Evolutionary conservation across 2,113 vertebrate genomes (phyloP).

Genomic region (Psilopsiagon aymara): DNA sequence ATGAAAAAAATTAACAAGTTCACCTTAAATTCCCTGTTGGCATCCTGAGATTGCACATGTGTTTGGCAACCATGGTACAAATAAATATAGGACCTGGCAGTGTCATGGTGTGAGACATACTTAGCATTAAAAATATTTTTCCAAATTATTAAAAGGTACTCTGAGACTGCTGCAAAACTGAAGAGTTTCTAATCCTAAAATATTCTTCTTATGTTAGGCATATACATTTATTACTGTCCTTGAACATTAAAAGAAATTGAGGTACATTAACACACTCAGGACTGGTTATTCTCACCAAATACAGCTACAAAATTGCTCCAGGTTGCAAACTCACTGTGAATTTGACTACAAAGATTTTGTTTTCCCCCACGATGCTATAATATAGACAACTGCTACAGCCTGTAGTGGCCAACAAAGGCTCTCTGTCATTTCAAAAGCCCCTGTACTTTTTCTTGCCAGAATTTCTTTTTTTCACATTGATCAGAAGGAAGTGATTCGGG

Average conservation of each 20-base stretch:
- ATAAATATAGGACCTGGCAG: conserved; percentile 40
- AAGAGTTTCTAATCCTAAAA: background rate
- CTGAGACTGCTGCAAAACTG: background rate
- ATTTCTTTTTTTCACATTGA: background rate
- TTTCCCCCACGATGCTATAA: background rate
- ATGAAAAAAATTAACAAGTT: background rate
- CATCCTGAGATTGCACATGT: background rate
- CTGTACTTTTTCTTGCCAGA: background rate
- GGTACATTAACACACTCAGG: background rate
- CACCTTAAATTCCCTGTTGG: conserved; percentile 18
- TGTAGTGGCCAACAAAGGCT: background rate
- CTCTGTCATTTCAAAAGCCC: background rate
- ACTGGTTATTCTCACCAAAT: background rate
- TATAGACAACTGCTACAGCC: background rate
- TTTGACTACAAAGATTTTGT: background rate
- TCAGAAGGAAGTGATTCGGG: background rate
- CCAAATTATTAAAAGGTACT: conserved; percentile 14
- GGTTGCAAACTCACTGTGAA: background rate
- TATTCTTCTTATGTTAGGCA: background rate
- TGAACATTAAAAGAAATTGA: background rate
- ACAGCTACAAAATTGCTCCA: background rate
- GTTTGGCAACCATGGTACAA: conserved; percentile 11
- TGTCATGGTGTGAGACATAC: background rate
- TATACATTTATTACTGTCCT: background rate
- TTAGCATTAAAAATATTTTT: background rate